phyloP scores from a whole-genome alignment of 1,140 invertebrate genomes.

The Cepaea nemoralis region DNA sequence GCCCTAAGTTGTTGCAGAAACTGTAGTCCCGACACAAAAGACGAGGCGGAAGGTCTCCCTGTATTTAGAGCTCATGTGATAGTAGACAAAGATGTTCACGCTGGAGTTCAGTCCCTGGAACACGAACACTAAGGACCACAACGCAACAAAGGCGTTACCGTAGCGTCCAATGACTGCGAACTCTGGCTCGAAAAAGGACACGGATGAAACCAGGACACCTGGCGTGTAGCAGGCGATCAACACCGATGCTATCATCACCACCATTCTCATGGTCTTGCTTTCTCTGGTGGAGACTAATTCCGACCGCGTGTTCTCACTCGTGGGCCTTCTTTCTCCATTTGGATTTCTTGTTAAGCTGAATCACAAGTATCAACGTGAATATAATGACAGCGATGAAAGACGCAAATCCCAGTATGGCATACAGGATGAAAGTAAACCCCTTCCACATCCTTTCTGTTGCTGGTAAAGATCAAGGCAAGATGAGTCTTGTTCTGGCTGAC shows the following conservation, averaged over 20 bases:
- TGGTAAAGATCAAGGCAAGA: background rate
- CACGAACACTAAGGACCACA: background rate
- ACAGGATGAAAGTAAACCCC: too few species aligned
- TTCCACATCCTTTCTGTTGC: too few species aligned
- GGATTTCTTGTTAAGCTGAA: background rate
- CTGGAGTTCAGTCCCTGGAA: background rate
- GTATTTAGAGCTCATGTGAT: background rate
- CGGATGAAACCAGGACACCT: background rate
- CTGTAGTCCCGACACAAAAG: too few species aligned
- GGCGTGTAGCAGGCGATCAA: background rate
- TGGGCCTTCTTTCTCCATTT: background rate
- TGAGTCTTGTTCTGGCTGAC: background rate
- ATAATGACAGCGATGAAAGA: too few species aligned
- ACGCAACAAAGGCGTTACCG: background rate
- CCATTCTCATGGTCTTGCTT: background rate
- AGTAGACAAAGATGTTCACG: background rate
- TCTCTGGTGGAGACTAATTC: background rate
- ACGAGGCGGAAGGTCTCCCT: background rate
- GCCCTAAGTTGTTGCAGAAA: too few species aligned
- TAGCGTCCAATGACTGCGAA: background rate
- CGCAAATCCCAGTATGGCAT: too few species aligned
- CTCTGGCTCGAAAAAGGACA: background rate
- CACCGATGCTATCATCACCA: background rate
- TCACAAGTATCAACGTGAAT: background rate
- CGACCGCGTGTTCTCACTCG: background rate